phyloP scores from a whole-genome alignment of 2,888 invertebrate species.

The Eucera pruinosa region DNA sequence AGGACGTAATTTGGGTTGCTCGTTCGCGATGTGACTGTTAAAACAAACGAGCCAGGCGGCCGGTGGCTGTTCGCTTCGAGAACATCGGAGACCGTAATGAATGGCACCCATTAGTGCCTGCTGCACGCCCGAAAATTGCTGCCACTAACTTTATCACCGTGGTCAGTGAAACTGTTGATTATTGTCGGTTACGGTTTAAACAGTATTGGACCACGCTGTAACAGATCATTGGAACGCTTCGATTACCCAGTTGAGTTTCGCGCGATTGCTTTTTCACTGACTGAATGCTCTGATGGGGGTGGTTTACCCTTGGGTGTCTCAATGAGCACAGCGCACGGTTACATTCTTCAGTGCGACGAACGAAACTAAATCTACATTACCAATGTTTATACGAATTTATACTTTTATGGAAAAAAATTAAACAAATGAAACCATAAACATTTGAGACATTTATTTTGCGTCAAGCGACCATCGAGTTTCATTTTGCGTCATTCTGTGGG shows the following conservation, averaged over 20 bases:
- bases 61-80: constrained; percentile 16
- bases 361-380: no score
- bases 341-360: no score
- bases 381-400: no score
- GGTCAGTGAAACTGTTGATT: constrained; percentile 33
- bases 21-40: constrained; percentile 48
- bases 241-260: neutral
- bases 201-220: neutral
- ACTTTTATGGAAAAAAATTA: no score
- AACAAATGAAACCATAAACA: no score
- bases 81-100: constrained; percentile 22
- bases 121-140: constrained; percentile 39
- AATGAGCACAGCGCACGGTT: no score
- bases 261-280: neutral
- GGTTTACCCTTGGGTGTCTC: no score
- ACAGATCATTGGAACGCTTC: constrained; percentile 5
- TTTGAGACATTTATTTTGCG: no score
- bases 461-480: no score
- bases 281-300: neutral
- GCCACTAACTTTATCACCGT: constrained; percentile 32
- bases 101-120: constrained; percentile 41
- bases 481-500: no score
- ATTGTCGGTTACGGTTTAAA: constrained; percentile 8
- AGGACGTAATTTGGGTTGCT: constrained; percentile 68
- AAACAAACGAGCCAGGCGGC: constrained; percentile 40